Evolutionary conservation across 2,888 invertebrate species (phyloP), one percentile per base, ranked within the genome.

Genomic region (Criorhina ranunculi): DNA sequence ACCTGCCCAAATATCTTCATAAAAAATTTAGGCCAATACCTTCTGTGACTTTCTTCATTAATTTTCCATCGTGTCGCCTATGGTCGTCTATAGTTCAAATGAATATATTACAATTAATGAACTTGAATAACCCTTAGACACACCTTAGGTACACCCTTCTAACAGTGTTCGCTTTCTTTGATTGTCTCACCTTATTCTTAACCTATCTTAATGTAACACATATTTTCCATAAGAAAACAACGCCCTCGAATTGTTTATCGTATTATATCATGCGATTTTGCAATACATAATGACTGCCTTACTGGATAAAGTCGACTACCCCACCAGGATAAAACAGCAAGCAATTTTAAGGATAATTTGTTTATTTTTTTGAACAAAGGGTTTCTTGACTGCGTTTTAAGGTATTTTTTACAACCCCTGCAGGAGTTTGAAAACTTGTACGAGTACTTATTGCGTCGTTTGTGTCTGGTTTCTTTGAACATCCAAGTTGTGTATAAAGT

Each of bases 201-300:
- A 76, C 76, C 76, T 76, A 42, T 67, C 79, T 73, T 80, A 80
- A 80, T 67, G 19, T 51, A 75, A 31, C 80, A 44, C 53, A 60
- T 49, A 73, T 75, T 75, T 17, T 12, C 19, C 8, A 35, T 49
- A 62, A 57, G 55, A 80, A 70, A 55, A 35, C 67, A 69, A 75
- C 69, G 62, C 75, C 69, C 62, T 69, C 8, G 11, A 4, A 12
- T 5, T 19, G 15, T 29, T 75, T 62, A 81, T 75, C 35, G 42
- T 9, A 4, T 2, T 17, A 19, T 49, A 46, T 19, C 80, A 81
- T 75, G 75, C 75, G 31, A 81, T 55, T 62, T 69, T 24, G 42
- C 29, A 19, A 15, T 59, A 69, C 35, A 59, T 15, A 51, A 40
- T 42, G 15, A 15, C 40, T 24, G 64, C 44, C 46, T 66, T 46